Evolutionary conservation across 2,888 invertebrate species (phyloP), one percentile per base, ranked within the genome.

Genomic region (Shargacucullia verbasci): DNA sequence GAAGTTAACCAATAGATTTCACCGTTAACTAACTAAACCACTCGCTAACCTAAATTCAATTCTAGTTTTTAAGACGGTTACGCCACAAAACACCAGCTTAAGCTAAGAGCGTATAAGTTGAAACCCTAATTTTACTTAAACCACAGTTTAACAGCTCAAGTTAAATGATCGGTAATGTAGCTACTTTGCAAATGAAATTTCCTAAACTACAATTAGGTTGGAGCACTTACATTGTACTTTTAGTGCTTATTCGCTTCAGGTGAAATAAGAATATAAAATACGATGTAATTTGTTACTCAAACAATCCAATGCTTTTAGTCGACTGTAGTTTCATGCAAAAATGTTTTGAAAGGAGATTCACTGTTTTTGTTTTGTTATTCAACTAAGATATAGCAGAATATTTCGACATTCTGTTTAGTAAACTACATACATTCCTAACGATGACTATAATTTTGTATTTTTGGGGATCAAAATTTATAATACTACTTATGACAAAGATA

Each of bases 131-230:
- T 83, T 76, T 79, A 80, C 81, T 85, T 82, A 73, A 78, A 71
- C 79, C 78, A 46, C 78, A 87, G 84, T 87, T 87, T 86, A 87
- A 89, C 83, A 80, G 80, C 59, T 69, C 59, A 89, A 89, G 86
- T 90, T 89, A 83, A 88, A 89, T 82, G 79, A 82, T 83, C 81
- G 81, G 79, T 87, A 88, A 89, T 89, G 88, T 84, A 83, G 79
- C 84, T 82, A 85, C 87, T 87, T 87, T 81, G 82, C 69, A 79
- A 87, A 84, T 86, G 74, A 86, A 85, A 86, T 34, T 45, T 69
- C 48, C 44, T 27, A 59, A 67, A 15, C 34, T 39, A 15, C 7
- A 5, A 9, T 40, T 49, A 40, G 12, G 15, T 13, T 44, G 10
- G 10, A 14, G 31, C 14, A 14, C 14, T 59, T 15, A 15, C 10